phyloP scores from a whole-genome alignment of 2,888 invertebrate species.

The Tanytarsus gracilentus region DNA sequence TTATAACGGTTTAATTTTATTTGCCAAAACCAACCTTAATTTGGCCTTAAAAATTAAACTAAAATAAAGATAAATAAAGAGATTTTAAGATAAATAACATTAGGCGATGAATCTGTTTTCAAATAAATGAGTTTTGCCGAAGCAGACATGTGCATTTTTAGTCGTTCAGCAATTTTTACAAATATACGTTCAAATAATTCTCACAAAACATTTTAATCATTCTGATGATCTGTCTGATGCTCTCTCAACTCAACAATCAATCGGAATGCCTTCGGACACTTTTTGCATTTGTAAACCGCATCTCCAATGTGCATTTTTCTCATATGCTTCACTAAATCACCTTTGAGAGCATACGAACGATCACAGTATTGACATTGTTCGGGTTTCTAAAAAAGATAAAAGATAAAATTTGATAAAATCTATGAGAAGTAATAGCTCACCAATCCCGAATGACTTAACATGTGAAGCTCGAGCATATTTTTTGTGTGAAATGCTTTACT shows the following conservation, averaged over 20 bases:
- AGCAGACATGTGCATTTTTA: no score
- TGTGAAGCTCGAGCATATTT: conserved; percentile 36
- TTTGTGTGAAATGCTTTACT: not conserved
- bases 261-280: conserved; percentile 36
- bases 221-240: conserved; percentile 34
- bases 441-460: conserved; percentile 48
- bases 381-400: conserved; percentile 42
- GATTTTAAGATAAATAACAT: no score
- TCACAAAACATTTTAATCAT: no score
- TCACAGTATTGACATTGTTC: conserved; percentile 49
- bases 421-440: conserved; percentile 30
- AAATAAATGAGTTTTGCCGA: no score
- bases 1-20: no score
- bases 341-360: conserved; percentile 50
- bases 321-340: conserved; percentile 48
- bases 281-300: conserved; percentile 47
- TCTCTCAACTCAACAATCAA: conserved; percentile 34
- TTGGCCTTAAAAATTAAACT: no score
- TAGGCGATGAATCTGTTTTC: no score
- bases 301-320: conserved; percentile 48
- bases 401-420: not conserved
- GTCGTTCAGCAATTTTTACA: no score
- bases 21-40: no score
- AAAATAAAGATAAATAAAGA: no score
- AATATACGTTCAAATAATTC: no score